Evolutionary conservation across 2,888 invertebrate genomes (phyloP), one percentile per base, ranked within the genome.

Genomic region (Agrochola lota): DNA sequence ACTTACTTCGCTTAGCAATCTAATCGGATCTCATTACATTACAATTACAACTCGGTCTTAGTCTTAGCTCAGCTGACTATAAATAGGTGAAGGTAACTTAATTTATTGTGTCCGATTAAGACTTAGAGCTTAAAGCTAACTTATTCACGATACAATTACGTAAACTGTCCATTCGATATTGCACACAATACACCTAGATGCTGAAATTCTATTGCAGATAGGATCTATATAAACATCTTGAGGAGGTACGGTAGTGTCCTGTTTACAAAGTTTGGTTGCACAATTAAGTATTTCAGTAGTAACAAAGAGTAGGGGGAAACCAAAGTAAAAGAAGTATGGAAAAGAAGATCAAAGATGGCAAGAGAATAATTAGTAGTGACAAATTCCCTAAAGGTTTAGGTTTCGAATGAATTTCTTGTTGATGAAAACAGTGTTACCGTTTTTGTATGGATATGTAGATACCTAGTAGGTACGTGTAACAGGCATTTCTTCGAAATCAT

Each of bases 1-100:
- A 30, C 57, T 66, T 66, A 59, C 55, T 55, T n/a, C 20, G 9
- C 46, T 57, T 52, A 57, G 15, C 71, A 77, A 79, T 87, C 70
- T 73, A 71, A 57, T 81, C 64, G 49, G 40, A 71, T 79, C 52
- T 79, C 49, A 69, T 66, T 74, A 59, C 60, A 75, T 71, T 79
- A 70, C 20, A 78, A 74, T 75, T n/a, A 57, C n/a, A n/a, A 12
- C 1, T 71, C 70, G 59, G 69, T 77, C 72, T 80, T 69, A 79
- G 46, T 76, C 59, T 79, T 52, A 80, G 59, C 68, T 57, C 23
- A 73, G 62, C 68, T 78, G 40, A 80, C 68, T 62, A 71, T 74
- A 86, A 81, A 84, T 84, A 78, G 64, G 74, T 88, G 77, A 81
- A 88, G 79, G 86, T 77, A 64, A 76, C 60, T 73, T 72, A 77